Evolutionary conservation across 2,888 invertebrate species (phyloP), one percentile per base, ranked within the genome.

Genomic region (Odontothrips loti): DNA sequence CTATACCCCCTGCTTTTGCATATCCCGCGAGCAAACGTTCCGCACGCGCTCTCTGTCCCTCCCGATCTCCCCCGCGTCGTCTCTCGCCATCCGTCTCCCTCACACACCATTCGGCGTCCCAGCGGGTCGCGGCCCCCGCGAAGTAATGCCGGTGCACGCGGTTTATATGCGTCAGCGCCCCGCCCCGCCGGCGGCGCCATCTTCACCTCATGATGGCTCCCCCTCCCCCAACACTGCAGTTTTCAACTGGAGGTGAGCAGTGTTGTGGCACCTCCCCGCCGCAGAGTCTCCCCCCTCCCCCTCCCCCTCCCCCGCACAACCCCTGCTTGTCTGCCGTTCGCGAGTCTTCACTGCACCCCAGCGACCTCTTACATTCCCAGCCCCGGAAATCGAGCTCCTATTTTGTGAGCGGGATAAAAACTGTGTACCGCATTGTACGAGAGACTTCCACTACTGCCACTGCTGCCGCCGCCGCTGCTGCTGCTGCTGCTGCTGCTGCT

Each of bases 331-430:
- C 15, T 51, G 51, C 15, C 51, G 51, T 51, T 20, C n/a, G 11
- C 23, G 68, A 8, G 68, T 23, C 68, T 75, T 23, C 23, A 27
- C 68, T 75, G 68, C 68, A 23, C 68, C 27, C 68, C 68, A 27
- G 68, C 68, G 68, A 27, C 68, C 68, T 75, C 23, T 75, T 75
- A 75, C 68, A 75, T 75, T 75, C 23, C 68, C 68, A 75, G 68
- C 68, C 27, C 34, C 27, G 9, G 68, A 27, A 75, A 75, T 75
- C 68, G 68, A 75, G 68, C 68, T 27, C 68, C 68, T 27, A 75
- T 27, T 75, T 27, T 27, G 68, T 75, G 68, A 75, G 68, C 27
- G 27, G 68, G 68, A 27, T 75, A 75, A 75, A 75, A 75, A 75
- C 68, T 23, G 68, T 27, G 68, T 27, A 75, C 23, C 68, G 68